Conservation (phyloP, 1,140 invertebrate species). For the Micrasema minimum region DNA sequence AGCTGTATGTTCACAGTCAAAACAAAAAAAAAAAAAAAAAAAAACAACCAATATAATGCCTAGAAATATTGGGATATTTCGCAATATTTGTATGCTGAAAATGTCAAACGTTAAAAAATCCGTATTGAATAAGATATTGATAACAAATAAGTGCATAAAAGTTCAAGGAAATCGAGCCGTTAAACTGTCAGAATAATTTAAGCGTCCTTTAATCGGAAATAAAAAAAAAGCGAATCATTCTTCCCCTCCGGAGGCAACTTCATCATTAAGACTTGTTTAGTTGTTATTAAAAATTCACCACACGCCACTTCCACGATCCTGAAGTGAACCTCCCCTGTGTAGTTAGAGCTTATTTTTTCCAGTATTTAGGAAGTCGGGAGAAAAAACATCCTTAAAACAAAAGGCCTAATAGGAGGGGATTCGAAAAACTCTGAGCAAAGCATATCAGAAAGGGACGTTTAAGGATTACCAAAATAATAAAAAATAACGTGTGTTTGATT, state of each 20-base stretch:
- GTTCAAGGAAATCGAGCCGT: background rate
- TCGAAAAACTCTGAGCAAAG: background rate
- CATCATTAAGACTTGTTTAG: constrained; percentile 53
- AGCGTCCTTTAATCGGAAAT: constrained; percentile 1
- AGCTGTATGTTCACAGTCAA: no score
- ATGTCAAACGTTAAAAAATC: no score
- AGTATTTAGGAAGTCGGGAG: constrained; percentile 51
- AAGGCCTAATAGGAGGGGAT: constrained; percentile 50
- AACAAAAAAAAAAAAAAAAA: no score
- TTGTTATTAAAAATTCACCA: constrained; percentile 54
- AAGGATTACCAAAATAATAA: no score
- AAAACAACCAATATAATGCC: no score
- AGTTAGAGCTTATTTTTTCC: constrained; percentile 47
- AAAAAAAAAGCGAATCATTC: constrained; percentile 8
- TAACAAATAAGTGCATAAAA: no score
- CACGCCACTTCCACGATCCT: constrained; percentile 51
- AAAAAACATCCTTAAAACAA: constrained; percentile 53
- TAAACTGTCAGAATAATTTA: constrained; percentile 20
- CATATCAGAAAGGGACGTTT: no score
- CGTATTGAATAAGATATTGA: no score
- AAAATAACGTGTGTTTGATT: no score
- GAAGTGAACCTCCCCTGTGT: constrained; percentile 37
- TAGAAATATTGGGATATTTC: no score
- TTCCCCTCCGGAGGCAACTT: constrained; percentile 43
- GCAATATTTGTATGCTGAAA: no score